These are phyloP conservation scores for Notothenia rossii DNA, from an alignment of 2,113 vertebrate species.

Conservation along the genomic window DNA sequence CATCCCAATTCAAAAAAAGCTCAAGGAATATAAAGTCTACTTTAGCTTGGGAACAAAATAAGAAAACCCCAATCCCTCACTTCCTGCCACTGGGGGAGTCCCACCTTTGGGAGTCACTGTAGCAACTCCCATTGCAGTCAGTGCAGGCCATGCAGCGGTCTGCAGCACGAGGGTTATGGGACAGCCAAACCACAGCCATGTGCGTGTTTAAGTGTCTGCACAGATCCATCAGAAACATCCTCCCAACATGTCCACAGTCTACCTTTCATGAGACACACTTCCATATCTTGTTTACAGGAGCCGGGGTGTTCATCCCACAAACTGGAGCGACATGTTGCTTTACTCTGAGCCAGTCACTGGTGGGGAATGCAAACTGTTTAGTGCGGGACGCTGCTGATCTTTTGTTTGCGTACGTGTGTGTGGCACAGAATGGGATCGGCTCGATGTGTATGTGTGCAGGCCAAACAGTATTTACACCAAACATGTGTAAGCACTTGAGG, in stretches of 20 bases:
- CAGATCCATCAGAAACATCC: conserved; percentile 8
- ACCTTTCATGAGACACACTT: conserved; percentile 54
- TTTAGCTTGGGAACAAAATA: not conserved
- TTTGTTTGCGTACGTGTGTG: conserved; percentile 56
- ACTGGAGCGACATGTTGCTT: conserved; percentile 66
- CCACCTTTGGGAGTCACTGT: no score
- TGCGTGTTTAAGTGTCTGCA: conserved; percentile 30
- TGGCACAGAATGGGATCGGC: conserved; percentile 29
- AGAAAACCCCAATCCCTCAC: no score
- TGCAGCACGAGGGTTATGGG: no score
- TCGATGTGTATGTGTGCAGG: conserved; percentile 33
- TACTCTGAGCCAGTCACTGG: conserved; percentile 55
- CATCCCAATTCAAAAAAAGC: no score
- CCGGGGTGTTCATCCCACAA: conserved; percentile 61
- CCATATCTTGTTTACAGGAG: conserved; percentile 61
- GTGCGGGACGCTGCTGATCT: conserved; percentile 46
- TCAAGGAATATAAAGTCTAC: no score
- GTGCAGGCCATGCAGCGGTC: no score
- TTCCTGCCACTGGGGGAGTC: no score
- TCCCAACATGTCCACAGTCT: conserved; percentile 31
- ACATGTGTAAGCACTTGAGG: conserved; percentile 69
- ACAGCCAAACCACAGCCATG: conserved; percentile 46
- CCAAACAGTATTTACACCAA: conserved; percentile 57
- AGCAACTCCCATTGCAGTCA: no score
- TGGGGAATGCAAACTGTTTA: conserved; percentile 75